Base-by-base conservation (phyloP, 1,140 invertebrate species). In the Kradibia gibbosae region DNA sequence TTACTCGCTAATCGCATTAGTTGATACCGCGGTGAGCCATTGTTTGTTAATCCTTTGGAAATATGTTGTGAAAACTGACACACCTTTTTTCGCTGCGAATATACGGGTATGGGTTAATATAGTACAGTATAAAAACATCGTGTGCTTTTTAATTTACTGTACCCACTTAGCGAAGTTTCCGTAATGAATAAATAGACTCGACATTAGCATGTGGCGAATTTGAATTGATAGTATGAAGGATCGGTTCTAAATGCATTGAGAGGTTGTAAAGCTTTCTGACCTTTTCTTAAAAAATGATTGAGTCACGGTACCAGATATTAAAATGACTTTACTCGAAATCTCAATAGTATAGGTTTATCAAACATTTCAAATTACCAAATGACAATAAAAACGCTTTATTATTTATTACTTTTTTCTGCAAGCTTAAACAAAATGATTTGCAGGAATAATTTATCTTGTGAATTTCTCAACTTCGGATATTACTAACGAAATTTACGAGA, bases 21-120 rank as follows among this genome's bases (percentile, higher is more conserved):
- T 65, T 76, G 70, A 75, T 48, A 75, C 42, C 22, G 45, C 20
- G 17, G 48, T 25, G 72, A 79, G 73, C 80, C 42, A 81, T 81
- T 81, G 80, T 81, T 81, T 81, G 80, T 77, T 77, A 81, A 81
- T 81, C 80, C 73, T 65, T 77, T 81, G 50, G 74, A 77, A 81
- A 71, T 57, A 48, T 28, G 36, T 8, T 50, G 65, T 77, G 80
- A 70, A 50, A 77, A 81, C 48, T 76, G 80, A 81, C 80, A 80
- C 78, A 73, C 71, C 78, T 73, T 81, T 81, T 70, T 78, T 53
- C 70, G 42, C 15, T n/a, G 42, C 36, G 22, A 25, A 39, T 77
- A 50, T 22, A 67, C 53, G n/a, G 8, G 10, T 13, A 53, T 34
- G 22, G 34, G n/a, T 11, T 60, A 0, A 8, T 39, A 7, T 3